A percentile compares a stretch with the other conserved stretches of the same genome.
These are phyloP conservation scores for Gallinago media DNA, from an alignment of 2,113 vertebrate genomes.

Conservation along the genomic window DNA sequence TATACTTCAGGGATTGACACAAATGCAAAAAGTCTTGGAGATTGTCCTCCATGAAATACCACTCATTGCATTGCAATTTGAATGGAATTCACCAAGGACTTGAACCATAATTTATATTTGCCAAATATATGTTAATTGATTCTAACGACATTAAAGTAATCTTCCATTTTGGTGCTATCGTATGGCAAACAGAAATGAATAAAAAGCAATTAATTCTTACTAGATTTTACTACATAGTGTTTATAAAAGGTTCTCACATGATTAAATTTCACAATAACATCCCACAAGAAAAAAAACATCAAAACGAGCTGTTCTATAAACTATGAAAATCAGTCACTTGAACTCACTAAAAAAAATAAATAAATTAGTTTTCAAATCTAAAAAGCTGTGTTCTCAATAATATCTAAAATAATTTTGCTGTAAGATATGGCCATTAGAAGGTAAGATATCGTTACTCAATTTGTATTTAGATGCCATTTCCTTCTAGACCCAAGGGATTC, in stretches of 20 bases:
- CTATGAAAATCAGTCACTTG: background rate
- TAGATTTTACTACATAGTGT: background rate
- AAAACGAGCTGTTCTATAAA: background rate
- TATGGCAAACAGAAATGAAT: background rate
- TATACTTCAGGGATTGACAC: background rate
- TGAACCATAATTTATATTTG: slow-evolving; percentile 11
- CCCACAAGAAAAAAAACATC: background rate
- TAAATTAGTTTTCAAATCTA: background rate
- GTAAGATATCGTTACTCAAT: background rate
- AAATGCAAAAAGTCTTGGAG: slow-evolving; percentile 7
- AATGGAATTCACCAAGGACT: slow-evolving; percentile 34
- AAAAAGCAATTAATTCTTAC: background rate
- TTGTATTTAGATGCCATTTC: background rate
- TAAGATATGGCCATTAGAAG: background rate
- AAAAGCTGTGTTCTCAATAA: background rate
- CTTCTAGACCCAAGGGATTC: background rate
- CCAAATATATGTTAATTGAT: slow-evolving; percentile 67
- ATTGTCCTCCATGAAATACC: background rate
- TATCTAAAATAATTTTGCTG: background rate
- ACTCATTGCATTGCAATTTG: background rate
- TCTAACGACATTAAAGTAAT: slow-evolving; percentile 52
- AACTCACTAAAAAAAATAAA: background rate
- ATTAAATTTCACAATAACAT: background rate
- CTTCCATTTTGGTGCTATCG: slow-evolving; percentile 19
- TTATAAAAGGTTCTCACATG: background rate